phyloP scores from a whole-genome alignment of 1,140 invertebrate species.

The Drosophila fuyamai region DNA sequence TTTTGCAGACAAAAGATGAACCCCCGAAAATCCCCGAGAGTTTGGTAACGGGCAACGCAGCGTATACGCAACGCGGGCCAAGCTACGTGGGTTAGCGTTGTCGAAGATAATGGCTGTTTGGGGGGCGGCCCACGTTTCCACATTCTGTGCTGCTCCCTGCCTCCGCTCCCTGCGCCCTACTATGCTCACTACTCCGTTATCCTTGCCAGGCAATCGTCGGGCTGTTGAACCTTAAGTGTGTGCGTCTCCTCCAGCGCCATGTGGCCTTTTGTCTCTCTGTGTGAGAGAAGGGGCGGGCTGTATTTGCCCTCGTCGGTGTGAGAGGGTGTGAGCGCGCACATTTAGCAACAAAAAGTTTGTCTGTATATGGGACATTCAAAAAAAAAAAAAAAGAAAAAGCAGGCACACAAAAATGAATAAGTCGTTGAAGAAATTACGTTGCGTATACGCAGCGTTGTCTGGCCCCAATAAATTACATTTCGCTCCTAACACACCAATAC shows the following conservation, averaged over 20 bases:
- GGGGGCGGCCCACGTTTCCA: constrained; percentile 22
- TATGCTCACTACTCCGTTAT: neutral
- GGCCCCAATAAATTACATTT: constrained; percentile 48
- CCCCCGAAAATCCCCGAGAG: constrained; percentile 27
- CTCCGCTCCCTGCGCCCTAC: neutral
- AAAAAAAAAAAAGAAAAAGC: constrained; percentile 4
- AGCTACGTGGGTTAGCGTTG: constrained; percentile 66
- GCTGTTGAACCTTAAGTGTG: constrained; percentile 81
- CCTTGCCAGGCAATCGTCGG: constrained; percentile 70
- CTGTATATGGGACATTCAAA: constrained; percentile 68
- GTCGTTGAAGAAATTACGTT: constrained; percentile 38
- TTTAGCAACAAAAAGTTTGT: constrained; percentile 71
- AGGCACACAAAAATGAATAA: constrained; percentile 38
- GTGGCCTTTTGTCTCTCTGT: constrained; percentile 36
- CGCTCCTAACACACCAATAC: constrained; percentile 19
- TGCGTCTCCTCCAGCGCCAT: constrained; percentile 42
- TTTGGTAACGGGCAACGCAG: constrained; percentile 16
- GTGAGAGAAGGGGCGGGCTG: constrained; percentile 1
- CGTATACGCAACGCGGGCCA: constrained; percentile 70
- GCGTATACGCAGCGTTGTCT: constrained; percentile 72
- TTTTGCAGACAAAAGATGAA: constrained; percentile 75
- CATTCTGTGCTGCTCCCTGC: constrained; percentile 1
- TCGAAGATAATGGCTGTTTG: constrained; percentile 80
- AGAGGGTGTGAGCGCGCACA: constrained; percentile 73
- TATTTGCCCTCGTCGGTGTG: constrained; percentile 7